Base-by-base conservation (phyloP, 2,113 vertebrate genomes). In the Ceratotherium simum region DNA sequence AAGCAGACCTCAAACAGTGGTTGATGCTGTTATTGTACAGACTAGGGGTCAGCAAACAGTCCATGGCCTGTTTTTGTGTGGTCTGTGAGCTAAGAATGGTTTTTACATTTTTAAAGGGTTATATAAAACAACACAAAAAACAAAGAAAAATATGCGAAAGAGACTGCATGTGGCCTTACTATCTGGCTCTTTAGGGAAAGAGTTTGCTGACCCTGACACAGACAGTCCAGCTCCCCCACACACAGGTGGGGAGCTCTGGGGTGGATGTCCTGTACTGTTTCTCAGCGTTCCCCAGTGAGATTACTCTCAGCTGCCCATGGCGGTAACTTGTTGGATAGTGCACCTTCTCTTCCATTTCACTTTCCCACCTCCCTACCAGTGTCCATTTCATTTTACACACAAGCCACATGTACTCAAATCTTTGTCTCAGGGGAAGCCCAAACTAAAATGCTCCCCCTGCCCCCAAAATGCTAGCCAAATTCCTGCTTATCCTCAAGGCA, bases 181-280 rank as follows among this genome's bases (percentile, higher is more conserved):
- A 1, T 16, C 25, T 33, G 42, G 81, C 42, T 70, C 62, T 51
- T 33, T 6, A 42, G 36, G 83, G 75, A 39, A 56, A 29, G 36
- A 33, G 85, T 51, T 8, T 78, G 62, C 85, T 42, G 62, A 75
- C 21, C 25, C 80, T 8, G 6, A n/a, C 88, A 58, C 14, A 29
- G 48, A 14, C 14, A 39, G 33, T 29, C 27, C 87, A 69, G 82
- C 27, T 51, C 33, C 20, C 27, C 42, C 23, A 39, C 5, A 7
- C 25, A 29, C 33, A 27, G 46, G 12, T 8, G 7, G 39, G 20
- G 25, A 21, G 48, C 73, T 21, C 51, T 8, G 36, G 17, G 23
- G 65, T 13, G 7, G 7, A 25, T 0, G 0, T 64, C 80, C 72
- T 25, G 18, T 18, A 16, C 54, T 3, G 1, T 42, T 21, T 18